Evolutionary conservation across 2,888 invertebrate species (phyloP).

Genomic region (Ligdia adustata): DNA sequence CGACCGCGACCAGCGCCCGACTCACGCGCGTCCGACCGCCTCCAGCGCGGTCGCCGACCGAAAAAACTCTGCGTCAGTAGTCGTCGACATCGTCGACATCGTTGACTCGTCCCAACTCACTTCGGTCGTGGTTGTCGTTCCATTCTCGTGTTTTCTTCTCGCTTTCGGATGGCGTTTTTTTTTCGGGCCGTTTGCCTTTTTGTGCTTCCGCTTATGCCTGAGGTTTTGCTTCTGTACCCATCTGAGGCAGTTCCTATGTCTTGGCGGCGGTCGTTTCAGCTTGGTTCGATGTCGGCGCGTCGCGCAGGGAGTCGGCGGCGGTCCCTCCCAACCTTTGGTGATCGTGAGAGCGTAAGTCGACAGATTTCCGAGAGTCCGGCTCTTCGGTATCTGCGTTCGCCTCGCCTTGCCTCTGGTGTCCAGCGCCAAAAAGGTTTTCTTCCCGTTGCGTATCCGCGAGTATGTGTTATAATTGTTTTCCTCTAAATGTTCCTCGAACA

Average conservation of each 20-base stretch:
- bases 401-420: conserved; percentile 89
- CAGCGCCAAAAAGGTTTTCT: conserved; percentile 90
- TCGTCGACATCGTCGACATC: conserved; percentile 80
- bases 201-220: conserved; percentile 77
- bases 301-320: conserved; percentile 64
- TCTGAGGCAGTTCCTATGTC: conserved; percentile 74
- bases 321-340: conserved; percentile 66
- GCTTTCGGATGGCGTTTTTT: conserved; percentile 83
- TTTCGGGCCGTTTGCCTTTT: conserved; percentile 76
- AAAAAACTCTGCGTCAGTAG: conserved; percentile 82
- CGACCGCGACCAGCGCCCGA: conserved; percentile 74
- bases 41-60: conserved; percentile 83
- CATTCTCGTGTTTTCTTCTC: conserved; percentile 77
- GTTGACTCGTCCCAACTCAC: conserved; percentile 79
- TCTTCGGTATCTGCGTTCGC: conserved; percentile 88
- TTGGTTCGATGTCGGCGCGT: conserved; percentile 73
- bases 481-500: conserved; percentile 94
- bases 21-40: conserved; percentile 81
- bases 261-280: conserved; percentile 71
- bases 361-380: conserved; percentile 88
- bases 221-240: conserved; percentile 76
- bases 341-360: conserved; percentile 89
- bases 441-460: conserved; percentile 87
- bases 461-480: conserved; percentile 94
- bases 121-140: conserved; percentile 77